Evolutionary conservation across 2,888 invertebrate species (phyloP).

Genomic region (Drosophila seclusa): DNA sequence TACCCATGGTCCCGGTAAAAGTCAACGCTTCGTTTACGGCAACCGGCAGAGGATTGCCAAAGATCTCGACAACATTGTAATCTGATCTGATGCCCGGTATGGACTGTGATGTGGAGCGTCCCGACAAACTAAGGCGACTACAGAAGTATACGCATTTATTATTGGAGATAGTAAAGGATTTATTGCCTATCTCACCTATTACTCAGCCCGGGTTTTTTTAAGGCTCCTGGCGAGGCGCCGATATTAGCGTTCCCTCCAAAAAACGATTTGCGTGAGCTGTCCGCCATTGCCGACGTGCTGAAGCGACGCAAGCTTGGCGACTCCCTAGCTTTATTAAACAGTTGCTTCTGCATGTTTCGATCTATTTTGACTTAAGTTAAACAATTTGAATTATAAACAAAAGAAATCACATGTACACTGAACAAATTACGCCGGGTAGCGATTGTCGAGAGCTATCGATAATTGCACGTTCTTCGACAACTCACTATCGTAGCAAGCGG

Average conservation of each 20-base stretch:
- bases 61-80: slow-evolving; percentile 91
- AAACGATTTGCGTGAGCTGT: slow-evolving; percentile 74
- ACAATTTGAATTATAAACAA: slow-evolving; percentile 39
- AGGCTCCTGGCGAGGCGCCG: slow-evolving; percentile 38
- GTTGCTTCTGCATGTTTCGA: slow-evolving; percentile 71
- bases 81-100: slow-evolving; percentile 92
- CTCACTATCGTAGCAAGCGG: not conserved
- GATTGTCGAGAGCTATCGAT: slow-evolving; percentile 15
- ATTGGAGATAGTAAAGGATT: not conserved
- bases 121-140: slow-evolving; percentile 87
- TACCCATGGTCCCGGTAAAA: slow-evolving; percentile 88
- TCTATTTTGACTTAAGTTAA: slow-evolving; percentile 36
- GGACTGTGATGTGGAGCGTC: slow-evolving; percentile 88
- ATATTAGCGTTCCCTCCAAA: slow-evolving; percentile 63
- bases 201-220: slow-evolving; percentile 71
- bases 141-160: not conserved
- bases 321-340: slow-evolving; percentile 70
- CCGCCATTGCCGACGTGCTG: slow-evolving; percentile 63
- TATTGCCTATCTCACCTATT: slow-evolving; percentile 56
- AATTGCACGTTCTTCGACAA: not conserved
- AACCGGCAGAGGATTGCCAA: slow-evolving; percentile 93
- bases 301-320: slow-evolving; percentile 70
- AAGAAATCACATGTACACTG: slow-evolving; percentile 47
- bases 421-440: slow-evolving; percentile 46
- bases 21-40: slow-evolving; percentile 95